Percentiles rank a stretch among this genome's conserved stretches.
phyloP scores from a whole-genome alignment of 2,113 vertebrate genomes.

The Scolopax mira region DNA sequence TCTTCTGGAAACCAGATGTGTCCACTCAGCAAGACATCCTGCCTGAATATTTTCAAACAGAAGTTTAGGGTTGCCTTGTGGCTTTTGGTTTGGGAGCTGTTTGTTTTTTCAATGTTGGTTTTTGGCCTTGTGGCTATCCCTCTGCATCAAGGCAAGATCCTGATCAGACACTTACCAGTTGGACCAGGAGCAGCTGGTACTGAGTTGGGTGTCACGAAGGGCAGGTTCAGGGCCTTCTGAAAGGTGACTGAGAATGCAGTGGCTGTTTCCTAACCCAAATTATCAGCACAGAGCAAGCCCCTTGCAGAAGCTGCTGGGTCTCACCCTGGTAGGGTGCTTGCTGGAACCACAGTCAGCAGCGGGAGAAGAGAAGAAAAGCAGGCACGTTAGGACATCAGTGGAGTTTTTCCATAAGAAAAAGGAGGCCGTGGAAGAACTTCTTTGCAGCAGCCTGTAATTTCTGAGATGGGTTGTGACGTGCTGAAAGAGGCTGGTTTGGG shows the following conservation, averaged over 20 bases:
- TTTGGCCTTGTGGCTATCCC: background rate
- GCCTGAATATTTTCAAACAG: conserved; percentile 47
- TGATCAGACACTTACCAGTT: background rate
- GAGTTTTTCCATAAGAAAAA: background rate
- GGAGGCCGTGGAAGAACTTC: background rate
- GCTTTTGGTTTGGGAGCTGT: background rate
- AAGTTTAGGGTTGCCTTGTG: conserved; percentile 33
- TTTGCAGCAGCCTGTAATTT: background rate
- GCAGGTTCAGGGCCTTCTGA: background rate
- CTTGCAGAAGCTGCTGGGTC: background rate
- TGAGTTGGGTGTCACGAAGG: background rate
- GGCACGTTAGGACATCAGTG: background rate
- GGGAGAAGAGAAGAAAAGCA: background rate
- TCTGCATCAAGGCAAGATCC: background rate
- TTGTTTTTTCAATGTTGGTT: background rate
- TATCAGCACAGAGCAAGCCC: background rate
- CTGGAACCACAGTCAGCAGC: rapidly evolving
- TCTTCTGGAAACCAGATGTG: conserved; percentile 62
- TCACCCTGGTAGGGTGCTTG: background rate
- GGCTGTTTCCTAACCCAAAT: background rate
- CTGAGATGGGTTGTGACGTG: background rate
- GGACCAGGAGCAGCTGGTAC: background rate
- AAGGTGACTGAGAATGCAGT: background rate
- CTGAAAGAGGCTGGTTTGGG: background rate
- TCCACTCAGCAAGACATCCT: conserved; percentile 36